Evolutionary conservation across 2,888 invertebrate species (phyloP).

Genomic region (Cecidostiba fungosa): DNA sequence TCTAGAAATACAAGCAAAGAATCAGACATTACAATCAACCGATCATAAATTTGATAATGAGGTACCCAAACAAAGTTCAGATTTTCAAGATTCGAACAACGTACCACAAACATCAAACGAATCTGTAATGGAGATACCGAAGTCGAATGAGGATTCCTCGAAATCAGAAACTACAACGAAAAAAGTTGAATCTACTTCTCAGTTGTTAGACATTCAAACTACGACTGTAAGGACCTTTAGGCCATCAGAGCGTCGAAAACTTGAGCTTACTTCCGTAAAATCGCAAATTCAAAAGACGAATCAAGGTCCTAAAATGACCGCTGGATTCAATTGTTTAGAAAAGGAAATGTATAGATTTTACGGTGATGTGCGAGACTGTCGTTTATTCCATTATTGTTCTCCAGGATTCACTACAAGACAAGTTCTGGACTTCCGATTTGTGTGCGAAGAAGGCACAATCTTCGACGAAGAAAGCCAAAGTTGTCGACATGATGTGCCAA

Average conservation of each 20-base stretch:
- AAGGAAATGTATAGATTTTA: slow-evolving; percentile 82
- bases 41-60: slow-evolving; percentile 56
- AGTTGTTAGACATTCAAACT: slow-evolving; percentile 1
- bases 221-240: slow-evolving; percentile 38
- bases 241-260: slow-evolving; percentile 50
- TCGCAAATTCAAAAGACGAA: slow-evolving; percentile 52
- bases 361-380: slow-evolving; percentile 83
- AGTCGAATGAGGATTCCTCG: neutral
- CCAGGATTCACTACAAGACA: slow-evolving; percentile 82
- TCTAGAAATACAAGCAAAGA: neutral
- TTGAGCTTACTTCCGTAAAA: slow-evolving; percentile 64
- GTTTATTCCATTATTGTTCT: slow-evolving; percentile 84
- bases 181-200: neutral
- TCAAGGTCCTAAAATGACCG: slow-evolving; percentile 67
- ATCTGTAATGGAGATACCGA: slow-evolving; percentile 13
- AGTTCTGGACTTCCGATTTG: slow-evolving; percentile 83
- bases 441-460: slow-evolving; percentile 82
- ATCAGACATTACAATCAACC: slow-evolving; percentile 29
- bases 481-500: slow-evolving; percentile 77
- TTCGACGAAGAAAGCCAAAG: slow-evolving; percentile 82
- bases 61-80: slow-evolving; percentile 43
- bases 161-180: slow-evolving; percentile 34
- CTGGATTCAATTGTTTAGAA: slow-evolving; percentile 82
- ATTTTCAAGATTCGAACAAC: slow-evolving; percentile 45
- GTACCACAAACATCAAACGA: slow-evolving; percentile 38